These are phyloP conservation scores for Clavelina lepadiformis DNA, from an alignment of 23 tunicate genomes.

Conservation along the genomic window DNA sequence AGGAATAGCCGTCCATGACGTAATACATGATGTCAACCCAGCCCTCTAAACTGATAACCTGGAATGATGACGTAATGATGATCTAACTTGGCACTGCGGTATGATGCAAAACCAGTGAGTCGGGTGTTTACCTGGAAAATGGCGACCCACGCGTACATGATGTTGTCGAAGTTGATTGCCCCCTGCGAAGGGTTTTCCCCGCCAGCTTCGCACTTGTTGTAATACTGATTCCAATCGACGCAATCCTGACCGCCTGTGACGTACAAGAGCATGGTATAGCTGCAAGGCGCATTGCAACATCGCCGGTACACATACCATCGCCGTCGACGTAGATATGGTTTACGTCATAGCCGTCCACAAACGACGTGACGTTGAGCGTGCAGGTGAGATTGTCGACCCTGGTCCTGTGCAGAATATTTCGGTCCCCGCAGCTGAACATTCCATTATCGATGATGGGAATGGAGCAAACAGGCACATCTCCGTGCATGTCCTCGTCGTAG, in stretches of 20 bases:
- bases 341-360: neutral
- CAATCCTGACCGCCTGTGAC: conserved; percentile 21
- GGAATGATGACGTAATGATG: neutral
- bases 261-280: too few relatives aligned
- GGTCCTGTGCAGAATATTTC: conserved; percentile 10
- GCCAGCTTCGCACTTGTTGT: conserved; percentile 42
- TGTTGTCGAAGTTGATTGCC: conserved; percentile 79
- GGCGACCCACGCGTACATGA: conserved; percentile 90
- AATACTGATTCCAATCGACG: conserved; percentile 82
- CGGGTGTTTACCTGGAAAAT: conserved; percentile 60
- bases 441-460: conserved; percentile 23
- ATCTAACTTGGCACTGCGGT: too few relatives aligned
- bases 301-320: too few relatives aligned
- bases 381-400: conserved; percentile 41
- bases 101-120: too few relatives aligned
- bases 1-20: conserved; percentile 80
- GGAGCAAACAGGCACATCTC: conserved; percentile 44
- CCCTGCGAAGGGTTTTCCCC: conserved; percentile 64
- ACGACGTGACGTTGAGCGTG: conserved; percentile 12
- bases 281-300: too few relatives aligned
- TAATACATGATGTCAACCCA: conserved; percentile 94
- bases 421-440: conserved; percentile 39
- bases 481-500: conserved; percentile 2
- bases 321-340: neutral
- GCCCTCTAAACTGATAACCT: conserved; percentile 87